Conservation (phyloP, 2,888 invertebrate species). For the Gymnoscelis rufifasciata region DNA sequence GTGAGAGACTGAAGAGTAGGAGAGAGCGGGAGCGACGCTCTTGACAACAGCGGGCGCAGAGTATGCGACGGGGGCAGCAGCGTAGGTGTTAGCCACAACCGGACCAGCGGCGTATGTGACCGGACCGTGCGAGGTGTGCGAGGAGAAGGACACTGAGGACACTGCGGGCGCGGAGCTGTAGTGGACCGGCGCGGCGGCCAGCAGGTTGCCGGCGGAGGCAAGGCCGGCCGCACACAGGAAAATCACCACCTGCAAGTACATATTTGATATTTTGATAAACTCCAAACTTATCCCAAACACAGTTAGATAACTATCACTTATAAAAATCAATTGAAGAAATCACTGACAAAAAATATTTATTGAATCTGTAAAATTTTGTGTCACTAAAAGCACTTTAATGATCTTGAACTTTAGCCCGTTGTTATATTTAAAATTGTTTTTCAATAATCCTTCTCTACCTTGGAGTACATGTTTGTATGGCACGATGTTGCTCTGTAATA, state of each 20-base stretch:
- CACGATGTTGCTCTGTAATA: constrained; percentile 59
- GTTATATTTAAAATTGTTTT: constrained; percentile 2
- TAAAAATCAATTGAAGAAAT: neutral
- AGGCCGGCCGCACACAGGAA: constrained; percentile 79
- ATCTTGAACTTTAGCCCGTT: constrained; percentile 8
- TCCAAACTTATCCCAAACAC: neutral
- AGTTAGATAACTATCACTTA: neutral
- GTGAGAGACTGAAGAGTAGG: constrained; percentile 41
- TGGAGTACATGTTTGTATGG: constrained; percentile 70
- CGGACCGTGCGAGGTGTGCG: constrained; percentile 56
- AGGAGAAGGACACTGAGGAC: constrained; percentile 58
- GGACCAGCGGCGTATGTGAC: constrained; percentile 76
- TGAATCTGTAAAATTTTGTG: neutral
- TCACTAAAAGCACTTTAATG: neutral
- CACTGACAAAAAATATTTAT: neutral
- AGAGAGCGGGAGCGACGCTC: constrained; percentile 48
- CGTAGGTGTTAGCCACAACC: constrained; percentile 52
- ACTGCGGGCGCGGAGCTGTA: constrained; percentile 49
- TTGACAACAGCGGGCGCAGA: constrained; percentile 38
- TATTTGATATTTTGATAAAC: constrained; percentile 6
- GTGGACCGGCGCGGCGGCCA: constrained; percentile 55
- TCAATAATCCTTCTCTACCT: constrained; percentile 50
- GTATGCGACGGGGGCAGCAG: constrained; percentile 41
- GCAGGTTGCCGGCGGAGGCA: constrained; percentile 79
- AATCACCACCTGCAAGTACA: constrained; percentile 62